phyloP scores from a whole-genome alignment of 2,113 vertebrate genomes.

The Bucco capensis region DNA sequence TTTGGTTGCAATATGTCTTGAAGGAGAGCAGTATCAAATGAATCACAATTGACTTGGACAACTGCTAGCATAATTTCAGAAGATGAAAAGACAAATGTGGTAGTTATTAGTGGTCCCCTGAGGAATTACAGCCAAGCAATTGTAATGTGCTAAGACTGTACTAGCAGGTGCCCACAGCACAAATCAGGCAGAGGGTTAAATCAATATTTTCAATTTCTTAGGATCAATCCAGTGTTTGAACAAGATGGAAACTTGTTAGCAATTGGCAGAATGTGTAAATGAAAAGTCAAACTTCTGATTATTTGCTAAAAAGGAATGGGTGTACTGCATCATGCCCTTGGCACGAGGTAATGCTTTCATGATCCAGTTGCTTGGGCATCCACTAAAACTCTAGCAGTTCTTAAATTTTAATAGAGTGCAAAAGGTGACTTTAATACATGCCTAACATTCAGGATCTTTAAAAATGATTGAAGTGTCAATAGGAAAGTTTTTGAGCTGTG shows the following conservation, averaged over 20 bases:
- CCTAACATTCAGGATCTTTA: constrained; percentile 76
- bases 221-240: constrained; percentile 95
- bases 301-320: constrained; percentile 82
- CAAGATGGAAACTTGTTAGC: constrained; percentile 93
- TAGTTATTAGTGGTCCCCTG: constrained; percentile 94
- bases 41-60: constrained; percentile 88
- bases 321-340: constrained; percentile 78
- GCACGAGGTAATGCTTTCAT: constrained; percentile 77
- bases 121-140: constrained; percentile 89
- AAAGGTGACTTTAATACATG: constrained; percentile 76
- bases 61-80: constrained; percentile 93
- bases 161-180: constrained; percentile 87
- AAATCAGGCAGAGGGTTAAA: constrained; percentile 92
- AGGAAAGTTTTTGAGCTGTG: constrained; percentile 78
- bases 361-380: constrained; percentile 77
- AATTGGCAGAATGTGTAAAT: constrained; percentile 91
- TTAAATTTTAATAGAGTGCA: constrained; percentile 82
- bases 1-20: constrained; percentile 88
- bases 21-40: constrained; percentile 85
- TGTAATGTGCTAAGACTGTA: constrained; percentile 89
- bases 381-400: constrained; percentile 73
- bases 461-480: constrained; percentile 78
- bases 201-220: constrained; percentile 99
- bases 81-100: constrained; percentile 87
- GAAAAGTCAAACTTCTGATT: constrained; percentile 94